A percentile compares a stretch with the other conserved stretches of the same genome.
Evolutionary conservation across 2,888 invertebrate genomes (phyloP).

Genomic region (Polyploca ridens): DNA sequence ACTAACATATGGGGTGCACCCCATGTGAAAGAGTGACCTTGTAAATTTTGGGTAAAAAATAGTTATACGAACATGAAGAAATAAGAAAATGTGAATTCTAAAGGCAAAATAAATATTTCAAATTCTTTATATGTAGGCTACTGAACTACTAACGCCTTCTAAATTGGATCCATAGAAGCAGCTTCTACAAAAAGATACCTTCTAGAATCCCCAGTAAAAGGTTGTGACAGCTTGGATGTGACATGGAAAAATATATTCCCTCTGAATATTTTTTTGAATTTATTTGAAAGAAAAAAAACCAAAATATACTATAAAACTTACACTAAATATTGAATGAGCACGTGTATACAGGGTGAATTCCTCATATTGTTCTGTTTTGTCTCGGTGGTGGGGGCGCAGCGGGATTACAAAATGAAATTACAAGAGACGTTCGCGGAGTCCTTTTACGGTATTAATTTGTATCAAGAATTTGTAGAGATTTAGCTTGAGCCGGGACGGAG

Average conservation of each 20-base stretch:
- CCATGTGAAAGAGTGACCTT: conserved; percentile 9
- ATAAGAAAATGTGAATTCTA: too few relatives aligned
- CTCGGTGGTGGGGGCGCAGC: conserved; percentile 51
- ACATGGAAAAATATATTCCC: too few relatives aligned
- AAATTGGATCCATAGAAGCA: too few relatives aligned
- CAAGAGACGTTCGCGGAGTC: conserved; percentile 70
- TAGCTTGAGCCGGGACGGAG: conserved; percentile 77
- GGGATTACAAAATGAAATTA: conserved; percentile 77
- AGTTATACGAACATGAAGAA: too few relatives aligned
- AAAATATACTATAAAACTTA: not conserved
- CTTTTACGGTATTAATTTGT: conserved; percentile 81
- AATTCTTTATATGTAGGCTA: too few relatives aligned
- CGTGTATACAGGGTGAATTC: conserved; percentile 2
- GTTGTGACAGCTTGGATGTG: too few relatives aligned
- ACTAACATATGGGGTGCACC: conserved; percentile 40
- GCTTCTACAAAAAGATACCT: too few relatives aligned
- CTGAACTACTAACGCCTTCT: too few relatives aligned
- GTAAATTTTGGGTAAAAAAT: not conserved
- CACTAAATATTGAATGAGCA: not conserved
- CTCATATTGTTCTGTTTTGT: conserved; percentile 46
- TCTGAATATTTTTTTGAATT: too few relatives aligned
- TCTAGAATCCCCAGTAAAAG: too few relatives aligned
- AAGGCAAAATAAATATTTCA: too few relatives aligned
- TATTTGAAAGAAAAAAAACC: not conserved
- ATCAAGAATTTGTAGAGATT: conserved; percentile 85